Evolutionary conservation across 2,113 vertebrate genomes (phyloP), one percentile per base, ranked within the genome.

Genomic region (Tretioscincus oriximinensis): DNA sequence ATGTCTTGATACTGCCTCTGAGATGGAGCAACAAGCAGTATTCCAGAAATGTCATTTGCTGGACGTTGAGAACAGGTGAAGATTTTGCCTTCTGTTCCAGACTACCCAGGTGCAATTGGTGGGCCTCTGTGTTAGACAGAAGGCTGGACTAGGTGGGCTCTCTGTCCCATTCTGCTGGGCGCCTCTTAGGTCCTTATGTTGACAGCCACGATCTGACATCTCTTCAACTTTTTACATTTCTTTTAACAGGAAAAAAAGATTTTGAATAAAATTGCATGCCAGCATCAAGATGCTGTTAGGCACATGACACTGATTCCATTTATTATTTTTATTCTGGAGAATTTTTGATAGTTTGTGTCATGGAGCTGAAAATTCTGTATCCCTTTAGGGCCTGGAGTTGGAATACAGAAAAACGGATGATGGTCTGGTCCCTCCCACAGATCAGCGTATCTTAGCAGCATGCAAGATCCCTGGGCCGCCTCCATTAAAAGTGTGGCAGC

Each of bases 391-490:
- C 80, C 87, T 18, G 11, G 29, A 81, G 78, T 20, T 28, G 63
- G 45, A 51, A 28, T 5, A 26, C 14, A 18, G 54, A 18, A 58
- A 58, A 18, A 2, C 16, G 14, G 20, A 31, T 26, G 45, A 2
- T 26, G 9, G 66, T 31, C 35, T 35, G 11, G 72, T 76, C 81
- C 66, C 66, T 72, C 83, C 71, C 51, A 79, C 2, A 73, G 81
- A 41, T 74, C 65, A 26, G 47, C 28, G 61, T 87, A 77, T 66
- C 77, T 3, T 21, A 58, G 18, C 0, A 0, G 47, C 78, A 84
- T 88, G 78, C 89, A 91, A 49, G 16, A 71, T 63, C 45, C 0
- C 1, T 31, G 54, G 9, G 58, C 54, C 72, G 51, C 64, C 31
- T 7, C 22, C n/a, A 63, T 10, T 60, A 16, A 26, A 85, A 67